phyloP scores from a whole-genome alignment of 2,888 invertebrate species.

The Argyra leucocephala region DNA sequence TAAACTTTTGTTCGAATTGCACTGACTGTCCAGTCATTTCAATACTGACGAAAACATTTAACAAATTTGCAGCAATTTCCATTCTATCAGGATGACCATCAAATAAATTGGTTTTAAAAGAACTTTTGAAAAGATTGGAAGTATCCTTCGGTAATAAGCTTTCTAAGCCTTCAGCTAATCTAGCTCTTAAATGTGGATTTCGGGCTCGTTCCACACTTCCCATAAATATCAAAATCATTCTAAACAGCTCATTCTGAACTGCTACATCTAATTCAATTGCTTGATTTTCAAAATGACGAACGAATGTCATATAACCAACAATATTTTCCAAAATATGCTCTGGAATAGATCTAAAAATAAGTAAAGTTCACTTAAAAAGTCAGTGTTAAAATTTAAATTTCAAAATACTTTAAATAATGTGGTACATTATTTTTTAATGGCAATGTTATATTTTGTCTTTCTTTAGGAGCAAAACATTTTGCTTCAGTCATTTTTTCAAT shows the following conservation, averaged over 20 bases:
- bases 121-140: constrained; percentile 27
- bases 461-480: constrained; percentile 53
- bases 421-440: constrained; percentile 58
- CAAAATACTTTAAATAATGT: constrained; percentile 54
- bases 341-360: constrained; percentile 62
- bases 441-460: constrained; percentile 49
- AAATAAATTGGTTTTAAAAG: constrained; percentile 63
- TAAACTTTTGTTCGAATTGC: constrained; percentile 93
- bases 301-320: constrained; percentile 67
- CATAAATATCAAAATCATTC: constrained; percentile 79
- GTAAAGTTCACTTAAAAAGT: neutral
- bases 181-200: constrained; percentile 87
- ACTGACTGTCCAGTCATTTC: constrained; percentile 96
- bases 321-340: constrained; percentile 85
- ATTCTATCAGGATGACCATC: constrained; percentile 62
- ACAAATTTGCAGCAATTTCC: constrained; percentile 67
- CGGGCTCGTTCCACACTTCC: constrained; percentile 69
- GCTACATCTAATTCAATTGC: constrained; percentile 58
- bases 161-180: constrained; percentile 81
- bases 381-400: neutral
- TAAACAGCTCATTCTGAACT: constrained; percentile 58
- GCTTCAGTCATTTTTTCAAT: constrained; percentile 33
- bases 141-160: constrained; percentile 66
- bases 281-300: constrained; percentile 54
- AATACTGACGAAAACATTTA: constrained; percentile 92